A percentile compares a stretch with the other conserved stretches of the same genome.
These are phyloP conservation scores for Sporophila hypoxantha DNA, from an alignment of 2,113 vertebrate species.

Conservation along the genomic window DNA sequence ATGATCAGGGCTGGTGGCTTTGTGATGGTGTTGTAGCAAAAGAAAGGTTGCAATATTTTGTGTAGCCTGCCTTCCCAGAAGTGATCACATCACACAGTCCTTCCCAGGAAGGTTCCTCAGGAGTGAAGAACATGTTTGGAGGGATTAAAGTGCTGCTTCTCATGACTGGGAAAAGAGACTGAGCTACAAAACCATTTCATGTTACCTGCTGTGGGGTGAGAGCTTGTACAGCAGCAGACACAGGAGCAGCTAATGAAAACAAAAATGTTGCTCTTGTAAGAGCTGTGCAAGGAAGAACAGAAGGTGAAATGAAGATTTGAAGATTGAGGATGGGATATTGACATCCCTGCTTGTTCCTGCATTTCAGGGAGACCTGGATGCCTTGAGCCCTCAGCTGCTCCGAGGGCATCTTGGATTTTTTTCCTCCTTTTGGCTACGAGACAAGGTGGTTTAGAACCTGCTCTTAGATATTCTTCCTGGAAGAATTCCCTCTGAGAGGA, in stretches of 20 bases:
- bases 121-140: neutral
- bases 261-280: neutral
- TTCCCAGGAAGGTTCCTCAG: neutral
- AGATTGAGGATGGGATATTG: neutral
- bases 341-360: neutral
- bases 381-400: neutral
- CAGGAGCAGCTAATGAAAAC: neutral
- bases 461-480: neutral
- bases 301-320: neutral
- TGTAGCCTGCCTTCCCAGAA: neutral
- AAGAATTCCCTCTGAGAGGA: neutral
- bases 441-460: neutral
- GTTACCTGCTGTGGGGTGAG: neutral
- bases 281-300: neutral
- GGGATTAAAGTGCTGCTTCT: neutral
- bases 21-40: neutral
- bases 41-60: neutral
- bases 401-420: neutral
- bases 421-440: neutral
- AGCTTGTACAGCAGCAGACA: neutral
- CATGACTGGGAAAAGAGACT: neutral
- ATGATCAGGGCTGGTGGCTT: no score
- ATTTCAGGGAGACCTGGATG: neutral
- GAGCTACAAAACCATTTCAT: neutral
- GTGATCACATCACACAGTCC: neutral